phyloP scores from a whole-genome alignment of 2,113 vertebrate species.

The Toxotes chatareus region DNA sequence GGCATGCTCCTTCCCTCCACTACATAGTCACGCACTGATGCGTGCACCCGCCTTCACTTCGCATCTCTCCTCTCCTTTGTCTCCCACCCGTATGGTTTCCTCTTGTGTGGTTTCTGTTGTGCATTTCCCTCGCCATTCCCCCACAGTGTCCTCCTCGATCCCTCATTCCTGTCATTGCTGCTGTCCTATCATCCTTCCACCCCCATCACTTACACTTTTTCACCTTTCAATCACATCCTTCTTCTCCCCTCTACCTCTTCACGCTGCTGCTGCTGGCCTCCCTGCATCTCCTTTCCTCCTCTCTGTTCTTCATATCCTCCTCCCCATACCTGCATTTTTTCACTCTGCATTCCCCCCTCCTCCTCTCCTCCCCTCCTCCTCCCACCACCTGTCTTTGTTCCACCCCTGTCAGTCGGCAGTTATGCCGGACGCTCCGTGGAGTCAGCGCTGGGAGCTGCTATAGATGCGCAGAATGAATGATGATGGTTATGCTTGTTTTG shows the following conservation, averaged over 20 bases:
- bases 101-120: constrained; percentile 19
- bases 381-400: constrained; percentile 66
- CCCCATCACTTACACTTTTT: constrained; percentile 25
- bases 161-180: background rate
- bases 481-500: constrained; percentile 60
- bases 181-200: constrained; percentile 17
- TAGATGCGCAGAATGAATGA: constrained; percentile 53
- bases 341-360: background rate
- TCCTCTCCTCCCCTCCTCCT: constrained; percentile 15
- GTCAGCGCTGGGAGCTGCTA: constrained; percentile 37
- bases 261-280: background rate
- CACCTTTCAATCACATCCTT: constrained; percentile 25
- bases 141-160: constrained; percentile 20
- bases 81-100: constrained; percentile 40
- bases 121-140: constrained; percentile 14
- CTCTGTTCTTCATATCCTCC: background rate
- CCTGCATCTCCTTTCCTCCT: background rate
- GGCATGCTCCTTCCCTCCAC: constrained; percentile 49
- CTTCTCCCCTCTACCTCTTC: background rate
- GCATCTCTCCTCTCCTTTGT: constrained; percentile 60
- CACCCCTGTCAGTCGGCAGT: constrained; percentile 52
- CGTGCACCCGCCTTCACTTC: constrained; percentile 60
- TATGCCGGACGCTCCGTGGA: constrained; percentile 30
- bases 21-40: constrained; percentile 58
- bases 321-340: constrained; percentile 22